Base-by-base conservation (phyloP, 1,140 invertebrate species). In the Anthonomus grandis region DNA sequence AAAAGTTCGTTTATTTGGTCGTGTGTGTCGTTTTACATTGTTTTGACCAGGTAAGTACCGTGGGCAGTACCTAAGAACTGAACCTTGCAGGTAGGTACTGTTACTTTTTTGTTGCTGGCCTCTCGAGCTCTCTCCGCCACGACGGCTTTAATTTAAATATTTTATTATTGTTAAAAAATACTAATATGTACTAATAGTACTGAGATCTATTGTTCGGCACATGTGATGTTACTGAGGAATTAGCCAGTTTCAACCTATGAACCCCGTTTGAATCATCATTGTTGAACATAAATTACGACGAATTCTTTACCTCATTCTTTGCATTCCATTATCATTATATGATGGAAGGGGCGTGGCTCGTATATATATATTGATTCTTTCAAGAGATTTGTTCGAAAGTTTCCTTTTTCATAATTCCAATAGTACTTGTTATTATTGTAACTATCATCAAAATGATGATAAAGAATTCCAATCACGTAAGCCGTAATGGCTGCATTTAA, bases 291-390 rank as follows among this genome's bases (percentile, higher is more conserved):
- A 21, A 55, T 53, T 18, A 34, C 55, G 23, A 50, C 41, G 49
- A 65, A 65, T 65, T 65, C 56, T n/a, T 64, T 65, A 57, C 27
- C 45, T 62, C 63, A 67, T 67, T 65, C 63, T 41, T 62, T 24
- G 49, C 59, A 67, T 67, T 64, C 65, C 65, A 54, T 47, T 57
- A n/a, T n/a, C n/a, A 46, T 57, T 57, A 44, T 48, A 57, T 60
- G 54, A 34, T 57, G 39, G 51, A 64, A 64, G 65, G 65, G 65
- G 65, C 65, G 65, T 63, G 63, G 44, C 53, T 41, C 27, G 52
- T 61, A 17, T 45, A 23, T 31, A 44, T 22, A 51, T 24, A 10
- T 5, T 53, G 5, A 23, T 45, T 54, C 13, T 44, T 55, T 46
- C 17, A 41, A 45, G n/a, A n/a, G n/a, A n/a, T n/a, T n/a, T n/a